phyloP scores from a whole-genome alignment of 2,888 invertebrate genomes.

The Eutolmus rufibarbis region DNA sequence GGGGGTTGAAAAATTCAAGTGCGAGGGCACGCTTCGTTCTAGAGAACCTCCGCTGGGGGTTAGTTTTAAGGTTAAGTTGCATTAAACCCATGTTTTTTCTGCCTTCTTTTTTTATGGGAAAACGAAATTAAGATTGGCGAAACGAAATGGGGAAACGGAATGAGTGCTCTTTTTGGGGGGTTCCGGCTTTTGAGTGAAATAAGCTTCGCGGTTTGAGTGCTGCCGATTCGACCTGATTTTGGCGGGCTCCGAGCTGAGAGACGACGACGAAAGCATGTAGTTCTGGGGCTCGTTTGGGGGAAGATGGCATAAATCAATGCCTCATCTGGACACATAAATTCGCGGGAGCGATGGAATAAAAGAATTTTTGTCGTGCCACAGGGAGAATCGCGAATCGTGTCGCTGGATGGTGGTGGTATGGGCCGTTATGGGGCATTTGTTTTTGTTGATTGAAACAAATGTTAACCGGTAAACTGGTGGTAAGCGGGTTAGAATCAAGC shows the following conservation, averaged over 20 bases:
- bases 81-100: neutral
- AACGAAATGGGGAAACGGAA: neutral
- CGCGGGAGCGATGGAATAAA: neutral
- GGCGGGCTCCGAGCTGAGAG: neutral
- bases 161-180: neutral
- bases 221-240: neutral
- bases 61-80: neutral
- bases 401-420: neutral
- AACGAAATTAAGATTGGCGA: neutral
- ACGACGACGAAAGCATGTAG: neutral
- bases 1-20: neutral
- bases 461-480: neutral
- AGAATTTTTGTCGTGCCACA: neutral
- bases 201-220: neutral
- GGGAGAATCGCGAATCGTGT: neutral
- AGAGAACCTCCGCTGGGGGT: neutral
- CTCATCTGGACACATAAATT: neutral
- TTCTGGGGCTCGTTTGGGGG: neutral
- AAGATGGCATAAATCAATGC: neutral
- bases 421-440: neutral
- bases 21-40: neutral
- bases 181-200: neutral
- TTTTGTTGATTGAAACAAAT: conserved; percentile 7
- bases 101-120: neutral
- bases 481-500: neutral